These are phyloP conservation scores for Paraplagusia blochii DNA, from an alignment of 2,113 vertebrate species.

Conservation along the genomic window DNA sequence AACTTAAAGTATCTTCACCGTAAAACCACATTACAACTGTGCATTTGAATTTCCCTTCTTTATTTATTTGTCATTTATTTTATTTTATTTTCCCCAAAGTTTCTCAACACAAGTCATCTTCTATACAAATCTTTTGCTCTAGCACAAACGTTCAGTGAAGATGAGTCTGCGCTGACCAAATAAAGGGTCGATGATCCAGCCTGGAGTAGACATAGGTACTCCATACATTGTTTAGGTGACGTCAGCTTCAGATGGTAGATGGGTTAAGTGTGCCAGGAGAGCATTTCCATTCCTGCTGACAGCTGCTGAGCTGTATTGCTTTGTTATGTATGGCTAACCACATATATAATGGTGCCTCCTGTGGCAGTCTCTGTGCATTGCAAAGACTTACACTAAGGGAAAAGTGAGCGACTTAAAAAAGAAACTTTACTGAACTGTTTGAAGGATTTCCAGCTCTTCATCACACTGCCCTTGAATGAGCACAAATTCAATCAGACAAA, in stretches of 20 bases:
- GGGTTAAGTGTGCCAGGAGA: slow-evolving; percentile 53
- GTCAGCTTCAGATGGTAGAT: slow-evolving; percentile 38
- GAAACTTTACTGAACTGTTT: too few relatives aligned
- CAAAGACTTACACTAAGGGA: too few relatives aligned
- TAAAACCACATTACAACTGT: not conserved
- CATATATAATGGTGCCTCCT: too few relatives aligned
- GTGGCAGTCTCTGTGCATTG: too few relatives aligned
- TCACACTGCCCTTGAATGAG: too few relatives aligned
- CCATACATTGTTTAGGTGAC: slow-evolving; percentile 30
- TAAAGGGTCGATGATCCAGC: too few relatives aligned
- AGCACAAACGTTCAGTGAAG: slow-evolving; percentile 23
- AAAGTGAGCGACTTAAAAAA: too few relatives aligned
- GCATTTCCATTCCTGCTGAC: slow-evolving; percentile 49
- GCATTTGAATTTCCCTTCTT: not conserved
- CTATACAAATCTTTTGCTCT: slow-evolving; percentile 15
- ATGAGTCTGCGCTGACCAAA: not conserved
- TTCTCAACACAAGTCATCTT: not conserved
- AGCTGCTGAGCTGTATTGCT: slow-evolving; percentile 53
- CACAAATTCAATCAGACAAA: too few relatives aligned
- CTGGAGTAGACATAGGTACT: too few relatives aligned
- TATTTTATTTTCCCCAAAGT: not conserved
- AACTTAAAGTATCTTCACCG: slow-evolving; percentile 4
- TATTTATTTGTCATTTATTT: not conserved
- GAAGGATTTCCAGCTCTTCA: too few relatives aligned
- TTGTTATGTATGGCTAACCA: too few relatives aligned